Base-by-base conservation (phyloP, 2,113 vertebrate species). In the Cygnus atratus region DNA sequence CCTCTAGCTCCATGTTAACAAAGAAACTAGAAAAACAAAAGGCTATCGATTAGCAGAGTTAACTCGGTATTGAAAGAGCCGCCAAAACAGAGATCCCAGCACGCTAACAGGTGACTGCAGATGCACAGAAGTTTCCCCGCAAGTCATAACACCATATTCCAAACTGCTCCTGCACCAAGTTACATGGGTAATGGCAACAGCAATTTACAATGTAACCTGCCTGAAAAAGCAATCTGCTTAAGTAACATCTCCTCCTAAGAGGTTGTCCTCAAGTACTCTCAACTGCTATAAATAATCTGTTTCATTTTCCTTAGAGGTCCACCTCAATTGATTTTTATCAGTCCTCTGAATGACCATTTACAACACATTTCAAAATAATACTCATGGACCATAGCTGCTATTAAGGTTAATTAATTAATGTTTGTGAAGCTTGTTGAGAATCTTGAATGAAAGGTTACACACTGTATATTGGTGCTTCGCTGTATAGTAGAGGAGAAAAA, bases 371-470 rank as follows among this genome's bases (percentile, higher is more conserved):
- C 86, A 89, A 92, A 95, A 90, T 62, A 84, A 84, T 28, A 87
- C 25, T 46, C 25, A 8, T 10, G 13, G 80, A 80, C 18, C 81
- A 39, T 8, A 91, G 73, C 76, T 77, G 90, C 88, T 87, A 46
- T 72, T 94, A 57, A 80, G 61, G 72, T 78, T 88, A 94, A 94
- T 91, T 95, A 95, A 95, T 78, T 73, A 87, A 87, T n/a, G n/a
- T 58, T 90, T 90, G 73, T 90, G 35, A 84, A 88, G 24, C 67
- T 33, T 75, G 33, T 12, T 61, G 48, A 93, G 61, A 70, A 74
- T 67, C 74, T 70, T 50, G 13, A 93, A 79, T 55, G 54, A 68
- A 82, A 84, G 21, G 16, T 61, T 59, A 59, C 39, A 68, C 0
- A 2, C 9, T 54, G 39, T n/a, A 2, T n/a, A 91, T 28, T 5